Evolutionary conservation across 2,888 invertebrate species (phyloP).

Genomic region (Drosophila paranaensis): DNA sequence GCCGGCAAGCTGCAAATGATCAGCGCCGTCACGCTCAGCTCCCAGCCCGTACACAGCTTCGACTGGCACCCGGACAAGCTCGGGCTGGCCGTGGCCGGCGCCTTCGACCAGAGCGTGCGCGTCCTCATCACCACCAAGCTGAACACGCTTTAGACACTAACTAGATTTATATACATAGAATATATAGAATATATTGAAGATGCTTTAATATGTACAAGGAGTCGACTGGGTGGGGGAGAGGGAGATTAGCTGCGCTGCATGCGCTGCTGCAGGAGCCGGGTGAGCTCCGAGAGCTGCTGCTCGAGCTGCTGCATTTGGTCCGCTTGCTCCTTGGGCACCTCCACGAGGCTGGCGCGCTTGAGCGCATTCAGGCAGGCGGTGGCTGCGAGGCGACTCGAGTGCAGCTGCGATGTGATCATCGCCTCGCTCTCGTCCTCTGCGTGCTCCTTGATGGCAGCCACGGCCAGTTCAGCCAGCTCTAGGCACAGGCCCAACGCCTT

Average conservation of each 20-base stretch:
- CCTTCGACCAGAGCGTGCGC: conserved; percentile 96
- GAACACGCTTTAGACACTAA: conserved; percentile 86
- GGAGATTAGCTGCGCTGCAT: conserved; percentile 56
- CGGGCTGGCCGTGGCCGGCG: conserved; percentile 94
- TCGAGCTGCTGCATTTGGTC: conserved; percentile 82
- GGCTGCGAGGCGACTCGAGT: conserved; percentile 87
- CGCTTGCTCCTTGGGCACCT: conserved; percentile 82
- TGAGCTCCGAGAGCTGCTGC: conserved; percentile 56
- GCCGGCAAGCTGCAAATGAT: conserved; percentile 90
- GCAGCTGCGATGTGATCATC: conserved; percentile 86
- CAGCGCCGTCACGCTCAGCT: conserved; percentile 92
- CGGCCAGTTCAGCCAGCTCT: conserved; percentile 87
- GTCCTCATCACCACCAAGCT: conserved; percentile 95
- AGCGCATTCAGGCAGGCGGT: conserved; percentile 86
- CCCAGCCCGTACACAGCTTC: conserved; percentile 94
- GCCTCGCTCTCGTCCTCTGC: conserved; percentile 85
- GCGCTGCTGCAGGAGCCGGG: conserved; percentile 69
- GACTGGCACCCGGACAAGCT: conserved; percentile 97
- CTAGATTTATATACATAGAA: not conserved
- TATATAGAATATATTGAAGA: conserved; percentile 14
- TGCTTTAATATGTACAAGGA: conserved; percentile 26
- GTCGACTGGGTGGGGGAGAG: not conserved
- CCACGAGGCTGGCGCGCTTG: conserved; percentile 78
- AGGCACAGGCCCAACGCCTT: conserved; percentile 88
- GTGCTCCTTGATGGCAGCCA: conserved; percentile 86